Percentiles rank a stretch among this genome's conserved stretches.
These are phyloP conservation scores for Eubasilissa splendida DNA, from an alignment of 2,888 invertebrate species.

Conservation along the genomic window DNA sequence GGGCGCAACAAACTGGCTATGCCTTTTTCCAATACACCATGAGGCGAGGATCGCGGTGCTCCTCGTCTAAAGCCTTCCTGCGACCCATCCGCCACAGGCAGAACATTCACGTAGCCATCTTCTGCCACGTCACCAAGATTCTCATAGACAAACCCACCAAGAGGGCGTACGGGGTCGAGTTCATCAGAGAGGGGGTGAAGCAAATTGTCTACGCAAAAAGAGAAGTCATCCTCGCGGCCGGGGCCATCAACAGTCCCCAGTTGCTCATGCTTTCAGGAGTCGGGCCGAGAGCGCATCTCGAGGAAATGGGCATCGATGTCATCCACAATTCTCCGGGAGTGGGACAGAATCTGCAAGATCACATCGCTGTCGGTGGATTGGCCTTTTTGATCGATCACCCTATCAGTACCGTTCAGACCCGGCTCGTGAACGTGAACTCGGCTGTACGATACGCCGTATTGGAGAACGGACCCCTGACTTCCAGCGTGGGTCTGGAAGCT, in stretches of 20 bases:
- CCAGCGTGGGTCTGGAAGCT: slow-evolving; percentile 89
- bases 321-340: slow-evolving; percentile 87
- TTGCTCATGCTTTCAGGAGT: slow-evolving; percentile 92
- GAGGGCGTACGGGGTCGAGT: slow-evolving; percentile 86
- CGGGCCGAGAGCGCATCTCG: slow-evolving; percentile 83
- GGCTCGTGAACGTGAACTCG: slow-evolving; percentile 87
- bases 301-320: slow-evolving; percentile 80
- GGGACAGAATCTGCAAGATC: slow-evolving; percentile 90
- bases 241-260: slow-evolving; percentile 93
- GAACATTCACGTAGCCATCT: slow-evolving; percentile 87
- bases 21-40: slow-evolving; percentile 92
- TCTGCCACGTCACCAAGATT: slow-evolving; percentile 84
- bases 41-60: slow-evolving; percentile 86
- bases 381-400: slow-evolving; percentile 87
- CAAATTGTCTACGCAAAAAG: slow-evolving; percentile 79
- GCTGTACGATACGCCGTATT: slow-evolving; percentile 87
- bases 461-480: slow-evolving; percentile 91
- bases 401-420: slow-evolving; percentile 84
- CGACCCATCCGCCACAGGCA: slow-evolving; percentile 83
- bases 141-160: slow-evolving; percentile 81
- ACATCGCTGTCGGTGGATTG: slow-evolving; percentile 89
- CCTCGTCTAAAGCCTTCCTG: slow-evolving; percentile 88
- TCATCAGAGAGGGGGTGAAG: slow-evolving; percentile 77
- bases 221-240: slow-evolving; percentile 90
- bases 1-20: slow-evolving; percentile 89